Evolutionary conservation across 1,140 invertebrate species (phyloP), one percentile per base, ranked within the genome.

Genomic region (Charaxes varanes): DNA sequence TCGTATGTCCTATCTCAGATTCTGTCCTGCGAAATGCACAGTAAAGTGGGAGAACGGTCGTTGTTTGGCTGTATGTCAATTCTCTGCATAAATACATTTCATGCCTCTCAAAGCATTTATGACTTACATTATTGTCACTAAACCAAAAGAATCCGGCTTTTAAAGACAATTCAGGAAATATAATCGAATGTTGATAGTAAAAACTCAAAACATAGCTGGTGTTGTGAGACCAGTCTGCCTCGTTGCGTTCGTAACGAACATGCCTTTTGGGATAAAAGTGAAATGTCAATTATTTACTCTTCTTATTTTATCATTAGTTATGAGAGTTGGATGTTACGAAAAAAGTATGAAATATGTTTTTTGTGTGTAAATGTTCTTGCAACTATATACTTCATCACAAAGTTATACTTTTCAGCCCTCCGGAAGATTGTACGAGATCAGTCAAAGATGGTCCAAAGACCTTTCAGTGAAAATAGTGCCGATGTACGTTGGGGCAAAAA

Each of bases 341-440:
- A 76, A 76, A 62, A 76, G 71, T 76, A 65, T 58, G 52, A 7
- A 2, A 14, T 2, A 19, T 24, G 6, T 37, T 31, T 18, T 12
- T 28, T n/a, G n/a, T n/a, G 6, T 24, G 6, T 16, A 6, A 35
- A 14, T 28, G 21, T 30, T 34, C 4, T 15, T 7, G 8, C 6
- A 17, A 18, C 16, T 8, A 3, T 8, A 10, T 14, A 31, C 10
- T 17, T 14, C 11, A 34, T 8, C 13, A 11, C 15, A 15, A 34
- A 18, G 16, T 17, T 12, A 26, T 22, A n/a, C n/a, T 30, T 53
- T 43, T 8, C 52, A 80, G 76, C 73, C n/a, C 47, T 80, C 22
- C 53, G 76, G 7, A 80, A 80, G 59, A 80, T 80, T 16, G 71
- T 80, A 6, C 57, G 76, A 13, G 61, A 65, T 28, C 71, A 76